Evolutionary conservation across 2,888 invertebrate genomes (phyloP), one percentile per base, ranked within the genome.

Genomic region (Drosophila stalkeri): DNA sequence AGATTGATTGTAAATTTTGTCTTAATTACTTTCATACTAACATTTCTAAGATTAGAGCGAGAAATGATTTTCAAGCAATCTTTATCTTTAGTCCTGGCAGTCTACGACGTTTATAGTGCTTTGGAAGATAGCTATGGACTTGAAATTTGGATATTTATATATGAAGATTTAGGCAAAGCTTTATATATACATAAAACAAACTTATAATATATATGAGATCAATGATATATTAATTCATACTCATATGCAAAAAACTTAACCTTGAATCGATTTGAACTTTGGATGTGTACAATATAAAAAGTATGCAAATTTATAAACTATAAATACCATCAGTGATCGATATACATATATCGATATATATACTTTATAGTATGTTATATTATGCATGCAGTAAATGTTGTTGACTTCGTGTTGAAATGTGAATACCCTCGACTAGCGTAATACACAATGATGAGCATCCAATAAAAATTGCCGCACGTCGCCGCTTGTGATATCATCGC

Each of bases 401-500:
- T 37, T 23, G 14, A 3, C 37, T 54, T 14, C 39, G 14, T 27
- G 31, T 14, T 31, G 1, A 43, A 56, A 16, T 43, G 43, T 18
- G 9, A 56, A 31, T 44, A 33, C 56, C 18, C 56, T 57, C 16
- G 5, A 16, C 11, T 16, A 43, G 33, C 20, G 57, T 20, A 57
- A 49, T 37, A 37, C 27, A 18, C 63, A 82, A 74, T 82, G 85
- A 86, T 86, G 85, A 87, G 82, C 81, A 61, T 49, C 52, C 85
- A 76, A 85, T 85, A 82, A 77, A 80, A 84, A 82, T 86, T 82
- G 82, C 85, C 79, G 60, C 85, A 85, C 85, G 85, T 85, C 69
- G 68, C 37, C 49, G 61, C 49, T 23, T 68, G 72, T 86, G 85
- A 86, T 86, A 87, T 86, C 88, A 86, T 86, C 85, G 75, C 55